A percentile compares a stretch with the other conserved stretches of the same genome.
Evolutionary conservation across 2,797 vertebrate species (phyloP).

Genomic region (Picus viridis): DNA sequence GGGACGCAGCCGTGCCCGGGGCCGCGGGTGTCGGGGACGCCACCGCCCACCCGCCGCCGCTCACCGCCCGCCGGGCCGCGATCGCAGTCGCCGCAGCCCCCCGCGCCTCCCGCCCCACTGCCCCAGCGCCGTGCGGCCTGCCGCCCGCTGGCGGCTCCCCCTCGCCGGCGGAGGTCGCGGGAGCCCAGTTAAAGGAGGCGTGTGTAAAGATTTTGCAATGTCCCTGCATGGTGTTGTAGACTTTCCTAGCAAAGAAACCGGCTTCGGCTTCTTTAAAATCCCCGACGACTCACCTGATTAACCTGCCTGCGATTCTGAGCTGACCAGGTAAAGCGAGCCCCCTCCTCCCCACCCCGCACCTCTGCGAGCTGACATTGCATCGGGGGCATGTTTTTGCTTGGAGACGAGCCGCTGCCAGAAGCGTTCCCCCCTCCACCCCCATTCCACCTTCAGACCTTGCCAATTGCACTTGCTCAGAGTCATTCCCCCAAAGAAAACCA

Average conservation of each 20-base stretch:
- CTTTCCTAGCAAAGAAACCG: slow-evolving; percentile 77
- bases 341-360: slow-evolving; percentile 40
- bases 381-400: slow-evolving; percentile 26
- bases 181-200: slow-evolving; percentile 79
- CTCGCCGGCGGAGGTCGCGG: slow-evolving; percentile 77
- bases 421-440: neutral
- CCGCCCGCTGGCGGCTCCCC: slow-evolving; percentile 40
- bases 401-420: neutral
- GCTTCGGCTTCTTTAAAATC: slow-evolving; percentile 79
- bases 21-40: neutral
- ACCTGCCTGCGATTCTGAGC: slow-evolving; percentile 76
- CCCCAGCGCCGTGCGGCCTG: neutral
- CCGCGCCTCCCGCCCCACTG: neutral
- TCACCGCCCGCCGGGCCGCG: neutral
- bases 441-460: slow-evolving; percentile 32
- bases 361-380: slow-evolving; percentile 66
- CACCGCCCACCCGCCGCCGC: neutral
- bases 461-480: slow-evolving; percentile 69
- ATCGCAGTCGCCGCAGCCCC: neutral
- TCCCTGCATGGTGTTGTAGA: slow-evolving; percentile 78
- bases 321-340: slow-evolving; percentile 76
- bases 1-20: neutral
- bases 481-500: neutral
- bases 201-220: slow-evolving; percentile 76
- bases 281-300: slow-evolving; percentile 80